Percentiles rank a stretch among this genome's conserved stretches.
These are phyloP conservation scores for Phaetusa simplex DNA, from an alignment of 2,113 vertebrate species.

Conservation along the genomic window DNA sequence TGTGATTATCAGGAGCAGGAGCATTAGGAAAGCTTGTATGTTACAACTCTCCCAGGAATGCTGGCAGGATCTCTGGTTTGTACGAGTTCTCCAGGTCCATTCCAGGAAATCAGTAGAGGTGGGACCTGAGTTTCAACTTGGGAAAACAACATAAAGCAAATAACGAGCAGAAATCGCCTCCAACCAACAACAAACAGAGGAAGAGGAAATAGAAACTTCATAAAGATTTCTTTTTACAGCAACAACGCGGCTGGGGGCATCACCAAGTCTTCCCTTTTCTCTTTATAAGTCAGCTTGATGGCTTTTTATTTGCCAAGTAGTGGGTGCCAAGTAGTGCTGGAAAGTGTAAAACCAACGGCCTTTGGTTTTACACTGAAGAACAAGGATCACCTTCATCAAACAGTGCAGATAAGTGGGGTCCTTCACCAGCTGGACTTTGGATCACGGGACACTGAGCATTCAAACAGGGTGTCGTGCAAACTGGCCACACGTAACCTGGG, in stretches of 20 bases:
- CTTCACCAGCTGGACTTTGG: slow-evolving; percentile 13
- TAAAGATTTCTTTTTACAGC: neutral
- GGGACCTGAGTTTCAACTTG: neutral
- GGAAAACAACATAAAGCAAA: slow-evolving; percentile 33
- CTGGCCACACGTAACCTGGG: accelerated
- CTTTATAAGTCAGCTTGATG: neutral
- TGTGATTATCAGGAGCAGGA: neutral
- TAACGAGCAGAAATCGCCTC: neutral
- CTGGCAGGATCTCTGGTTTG: neutral
- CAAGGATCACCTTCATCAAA: slow-evolving; percentile 44
- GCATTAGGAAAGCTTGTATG: neutral
- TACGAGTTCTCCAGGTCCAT: neutral
- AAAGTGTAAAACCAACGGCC: neutral
- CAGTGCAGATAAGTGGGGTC: slow-evolving; percentile 29
- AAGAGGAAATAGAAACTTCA: neutral
- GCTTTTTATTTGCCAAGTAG: neutral
- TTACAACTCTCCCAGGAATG: neutral
- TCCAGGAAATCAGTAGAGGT: neutral
- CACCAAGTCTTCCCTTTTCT: neutral
- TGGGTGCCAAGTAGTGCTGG: neutral
- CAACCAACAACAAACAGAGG: neutral
- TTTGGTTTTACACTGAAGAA: neutral
- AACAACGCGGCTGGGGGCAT: accelerated
- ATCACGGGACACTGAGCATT: neutral
- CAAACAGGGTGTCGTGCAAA: neutral